These are phyloP conservation scores for Cololabis saira DNA, from an alignment of 2,113 vertebrate genomes.

Conservation along the genomic window DNA sequence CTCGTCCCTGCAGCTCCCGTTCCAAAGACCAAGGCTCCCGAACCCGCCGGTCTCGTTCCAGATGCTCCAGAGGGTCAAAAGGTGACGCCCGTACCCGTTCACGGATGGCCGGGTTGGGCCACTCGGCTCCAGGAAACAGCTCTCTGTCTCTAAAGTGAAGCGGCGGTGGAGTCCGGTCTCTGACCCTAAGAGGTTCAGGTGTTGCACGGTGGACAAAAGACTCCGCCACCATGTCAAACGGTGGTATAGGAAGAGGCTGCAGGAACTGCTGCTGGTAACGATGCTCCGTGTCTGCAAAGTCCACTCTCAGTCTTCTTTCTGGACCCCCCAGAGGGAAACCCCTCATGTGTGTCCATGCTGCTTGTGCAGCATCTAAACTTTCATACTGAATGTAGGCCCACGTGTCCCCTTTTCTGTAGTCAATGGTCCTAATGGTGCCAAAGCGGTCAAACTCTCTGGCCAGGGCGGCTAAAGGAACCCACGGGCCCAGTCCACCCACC, in stretches of 20 bases:
- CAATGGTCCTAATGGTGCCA: constrained; percentile 96
- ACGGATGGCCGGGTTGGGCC: constrained; percentile 86
- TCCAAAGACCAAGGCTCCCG: constrained; percentile 91
- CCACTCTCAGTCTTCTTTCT: constrained; percentile 93
- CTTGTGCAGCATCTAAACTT: constrained; percentile 96
- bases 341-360: constrained; percentile 95
- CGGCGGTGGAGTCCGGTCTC: constrained; percentile 93
- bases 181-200: constrained; percentile 85
- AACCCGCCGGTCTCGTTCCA: constrained; percentile 85
- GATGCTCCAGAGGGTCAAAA: constrained; percentile 88
- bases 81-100: constrained; percentile 84
- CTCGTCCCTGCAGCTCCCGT: constrained; percentile 85
- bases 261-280: constrained; percentile 91
- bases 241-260: constrained; percentile 89
- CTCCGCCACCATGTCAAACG: constrained; percentile 90
- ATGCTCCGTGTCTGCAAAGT: constrained; percentile 96
- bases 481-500: constrained; percentile 96
- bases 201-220: constrained; percentile 90
- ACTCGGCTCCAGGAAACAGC: constrained; percentile 86
- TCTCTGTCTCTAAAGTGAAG: constrained; percentile 93
- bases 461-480: constrained; percentile 92
- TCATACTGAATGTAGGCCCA: constrained; percentile 99
- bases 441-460: constrained; percentile 98
- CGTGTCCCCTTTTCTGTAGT: constrained; percentile 95
- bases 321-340: constrained; percentile 94